phyloP scores from a whole-genome alignment of 1,140 invertebrate genomes.

The Hypothenemus hampei region DNA sequence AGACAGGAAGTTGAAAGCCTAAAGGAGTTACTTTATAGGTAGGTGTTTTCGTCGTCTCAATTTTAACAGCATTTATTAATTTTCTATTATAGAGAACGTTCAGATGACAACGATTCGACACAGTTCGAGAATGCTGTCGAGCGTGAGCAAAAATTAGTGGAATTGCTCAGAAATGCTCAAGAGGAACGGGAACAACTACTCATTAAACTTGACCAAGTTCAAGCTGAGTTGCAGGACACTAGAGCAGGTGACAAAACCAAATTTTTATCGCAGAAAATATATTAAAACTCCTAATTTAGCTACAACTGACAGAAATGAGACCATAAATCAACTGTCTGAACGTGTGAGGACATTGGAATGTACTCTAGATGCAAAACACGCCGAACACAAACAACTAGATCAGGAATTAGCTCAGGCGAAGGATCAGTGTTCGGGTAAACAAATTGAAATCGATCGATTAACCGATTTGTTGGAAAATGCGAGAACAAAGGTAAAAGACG shows the following conservation, averaged over 20 bases:
- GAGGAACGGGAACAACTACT: slow-evolving; percentile 68
- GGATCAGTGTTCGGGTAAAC: slow-evolving; percentile 58
- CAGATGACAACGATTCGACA: slow-evolving; percentile 48
- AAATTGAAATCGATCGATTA: slow-evolving; percentile 72
- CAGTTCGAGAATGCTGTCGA: slow-evolving; percentile 64
- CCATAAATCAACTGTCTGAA: slow-evolving; percentile 62
- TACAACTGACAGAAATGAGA: slow-evolving; percentile 42
- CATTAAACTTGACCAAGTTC: slow-evolving; percentile 75
- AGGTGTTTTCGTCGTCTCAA: not conserved
- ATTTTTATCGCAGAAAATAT: not conserved
- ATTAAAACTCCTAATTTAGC: slow-evolving; percentile 27
- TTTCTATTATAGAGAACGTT: slow-evolving; percentile 39
- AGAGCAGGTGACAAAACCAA: slow-evolving; percentile 4
- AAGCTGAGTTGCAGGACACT: slow-evolving; percentile 56
- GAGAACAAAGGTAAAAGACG: slow-evolving; percentile 56
- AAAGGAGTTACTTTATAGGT: slow-evolving; percentile 39
- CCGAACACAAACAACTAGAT: slow-evolving; percentile 68
- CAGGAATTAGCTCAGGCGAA: slow-evolving; percentile 63
- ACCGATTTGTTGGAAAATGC: slow-evolving; percentile 76
- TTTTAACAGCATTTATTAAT: not conserved
- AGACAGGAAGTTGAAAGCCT: slow-evolving; percentile 56
- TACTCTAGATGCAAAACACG: slow-evolving; percentile 61
- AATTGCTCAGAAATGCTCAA: slow-evolving; percentile 77
- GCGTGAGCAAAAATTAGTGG: slow-evolving; percentile 78
- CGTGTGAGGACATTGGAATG: slow-evolving; percentile 63